These are phyloP conservation scores for Alcis repandata DNA, from an alignment of 2,888 invertebrate species.

Conservation along the genomic window DNA sequence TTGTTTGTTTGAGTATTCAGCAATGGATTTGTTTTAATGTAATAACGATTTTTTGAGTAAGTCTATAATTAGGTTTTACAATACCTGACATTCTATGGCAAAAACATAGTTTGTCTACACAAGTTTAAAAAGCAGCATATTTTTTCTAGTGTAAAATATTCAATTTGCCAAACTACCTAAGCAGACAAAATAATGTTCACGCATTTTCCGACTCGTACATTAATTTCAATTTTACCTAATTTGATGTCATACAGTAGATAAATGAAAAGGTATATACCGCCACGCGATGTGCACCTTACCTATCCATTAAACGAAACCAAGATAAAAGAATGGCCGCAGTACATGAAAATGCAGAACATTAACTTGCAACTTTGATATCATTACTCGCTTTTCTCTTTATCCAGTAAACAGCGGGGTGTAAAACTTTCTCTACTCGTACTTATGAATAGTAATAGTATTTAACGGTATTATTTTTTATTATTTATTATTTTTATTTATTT, in stretches of 20 bases:
- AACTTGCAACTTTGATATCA: background rate
- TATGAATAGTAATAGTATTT: background rate
- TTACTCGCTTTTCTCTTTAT: background rate
- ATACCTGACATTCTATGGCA: too few species aligned
- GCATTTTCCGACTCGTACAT: background rate
- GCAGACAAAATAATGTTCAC: background rate
- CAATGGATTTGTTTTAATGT: too few species aligned
- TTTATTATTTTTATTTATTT: too few species aligned
- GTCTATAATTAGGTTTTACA: too few species aligned
- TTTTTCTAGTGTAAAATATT: too few species aligned
- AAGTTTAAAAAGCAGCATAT: too few species aligned
- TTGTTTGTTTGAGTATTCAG: background rate
- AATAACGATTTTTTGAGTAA: too few species aligned
- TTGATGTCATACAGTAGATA: conserved; percentile 10
- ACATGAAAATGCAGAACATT: background rate
- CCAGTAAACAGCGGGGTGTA: too few species aligned
- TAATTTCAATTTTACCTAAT: background rate
- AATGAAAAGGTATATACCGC: conserved; percentile 30
- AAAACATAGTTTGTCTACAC: too few species aligned
- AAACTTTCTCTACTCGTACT: too few species aligned
- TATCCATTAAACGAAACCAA: background rate
- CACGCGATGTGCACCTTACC: conserved; percentile 27
- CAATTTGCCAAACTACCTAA: too few species aligned
- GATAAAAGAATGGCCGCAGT: background rate
- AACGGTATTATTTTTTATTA: too few species aligned